Evolutionary conservation across 2,113 vertebrate genomes (phyloP), one percentile per base, ranked within the genome.

Genomic region (Nansenia antarctica): DNA sequence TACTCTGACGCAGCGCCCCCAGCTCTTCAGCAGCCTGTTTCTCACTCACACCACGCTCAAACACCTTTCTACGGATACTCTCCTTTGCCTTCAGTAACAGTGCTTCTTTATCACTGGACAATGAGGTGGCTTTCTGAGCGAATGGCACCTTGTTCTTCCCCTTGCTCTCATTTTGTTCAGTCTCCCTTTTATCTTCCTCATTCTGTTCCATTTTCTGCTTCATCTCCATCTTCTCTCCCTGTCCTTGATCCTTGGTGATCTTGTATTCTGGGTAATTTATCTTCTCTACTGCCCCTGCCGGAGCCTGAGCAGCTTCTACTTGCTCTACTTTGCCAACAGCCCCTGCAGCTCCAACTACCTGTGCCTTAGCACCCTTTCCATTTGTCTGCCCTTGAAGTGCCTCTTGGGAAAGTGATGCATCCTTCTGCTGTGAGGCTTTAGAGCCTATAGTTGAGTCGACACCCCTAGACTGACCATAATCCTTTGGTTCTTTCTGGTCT

Each of bases 21-120:
- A 91, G 82, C 74, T 92, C 87, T 42, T 89, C 85, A 0, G 88
- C 89, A 22, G 88, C 87, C 72, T 91, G 84, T 60, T 86, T 91
- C 26, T 90, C 87, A 29, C 83, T 90, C 58, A 91, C 84, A 20
- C 84, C 87, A 52, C 75, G 85, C 67, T 91, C 86, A 81, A 91
- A 91, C 37, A 91, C 91, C 68, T 93, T 92, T 70, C 85, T 89
- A 5, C 90, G 76, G 42, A 92, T 88, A 15, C 89, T 90, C 64
- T 93, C 87, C 67, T 90, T 91, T 22, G 91, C 92, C 77, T 93
- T 94, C 72, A 87, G 67, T 9, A 91, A 55, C 77, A 92, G 71
- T 0, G 85, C 84, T 12, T 88, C 89, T 62, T 90, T 88, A 81
- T 92, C 88, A 1, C 80, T 49, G 0, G 62, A 42, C 14, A 84